Conservation (phyloP, 2,797 vertebrate genomes). For the Alauda arvensis region DNA sequence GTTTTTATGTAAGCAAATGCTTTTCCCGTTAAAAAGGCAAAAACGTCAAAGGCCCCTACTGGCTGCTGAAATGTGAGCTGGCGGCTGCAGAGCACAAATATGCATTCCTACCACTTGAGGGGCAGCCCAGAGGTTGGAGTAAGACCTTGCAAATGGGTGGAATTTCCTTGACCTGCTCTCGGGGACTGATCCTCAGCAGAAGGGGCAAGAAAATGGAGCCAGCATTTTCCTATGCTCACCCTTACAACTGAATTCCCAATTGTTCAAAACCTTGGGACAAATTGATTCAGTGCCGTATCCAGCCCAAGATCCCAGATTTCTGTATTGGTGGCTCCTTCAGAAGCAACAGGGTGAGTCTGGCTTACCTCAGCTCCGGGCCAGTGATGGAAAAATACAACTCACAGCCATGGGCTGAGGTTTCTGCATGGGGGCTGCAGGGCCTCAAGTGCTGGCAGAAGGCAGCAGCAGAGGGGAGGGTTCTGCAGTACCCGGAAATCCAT, state of each 20-base stretch:
- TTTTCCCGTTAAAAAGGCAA: background rate
- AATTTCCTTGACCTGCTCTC: background rate
- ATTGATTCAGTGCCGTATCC: accelerated
- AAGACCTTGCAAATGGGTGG: background rate
- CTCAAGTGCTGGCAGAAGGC: too few relatives aligned
- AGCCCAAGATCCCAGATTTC: background rate
- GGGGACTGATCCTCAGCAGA: accelerated
- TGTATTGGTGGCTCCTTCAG: background rate
- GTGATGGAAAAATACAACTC: background rate
- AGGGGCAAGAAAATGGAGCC: background rate
- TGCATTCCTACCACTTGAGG: accelerated
- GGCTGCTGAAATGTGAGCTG: background rate
- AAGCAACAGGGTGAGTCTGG: accelerated
- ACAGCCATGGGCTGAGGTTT: background rate
- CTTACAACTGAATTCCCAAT: too few relatives aligned
- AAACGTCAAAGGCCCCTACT: accelerated
- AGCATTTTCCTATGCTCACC: background rate
- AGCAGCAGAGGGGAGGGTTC: accelerated
- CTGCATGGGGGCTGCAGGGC: accelerated
- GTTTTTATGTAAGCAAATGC: background rate
- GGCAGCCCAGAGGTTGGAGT: background rate
- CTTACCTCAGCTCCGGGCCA: background rate
- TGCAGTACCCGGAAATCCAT: background rate
- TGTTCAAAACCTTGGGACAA: background rate
- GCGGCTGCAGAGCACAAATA: accelerated